Percentiles rank a stretch among this genome's conserved stretches.
phyloP scores from a whole-genome alignment of 1,140 invertebrate genomes.

The Globodera rostochiensis region DNA sequence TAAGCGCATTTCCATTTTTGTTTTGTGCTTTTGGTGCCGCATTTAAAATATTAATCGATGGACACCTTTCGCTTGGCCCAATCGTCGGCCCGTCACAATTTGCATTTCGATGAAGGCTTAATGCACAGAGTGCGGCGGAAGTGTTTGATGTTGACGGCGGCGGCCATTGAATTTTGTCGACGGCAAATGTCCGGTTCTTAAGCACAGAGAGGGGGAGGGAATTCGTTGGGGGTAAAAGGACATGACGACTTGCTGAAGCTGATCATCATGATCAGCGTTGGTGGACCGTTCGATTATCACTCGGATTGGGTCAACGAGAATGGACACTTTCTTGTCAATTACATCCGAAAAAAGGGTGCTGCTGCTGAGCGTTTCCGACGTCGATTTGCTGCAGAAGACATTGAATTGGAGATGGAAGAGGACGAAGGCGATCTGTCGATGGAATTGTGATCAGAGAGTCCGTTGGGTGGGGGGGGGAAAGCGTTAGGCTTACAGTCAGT shows the following conservation, averaged over 20 bases:
- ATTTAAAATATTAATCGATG: background rate
- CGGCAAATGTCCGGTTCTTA: no score
- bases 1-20: no score
- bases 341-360: background rate
- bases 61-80: background rate
- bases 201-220: no score
- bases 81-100: background rate
- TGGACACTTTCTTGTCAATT: conserved; percentile 1
- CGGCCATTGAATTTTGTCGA: no score
- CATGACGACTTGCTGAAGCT: no score
- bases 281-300: background rate
- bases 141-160: background rate
- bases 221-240: no score
- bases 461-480: background rate
- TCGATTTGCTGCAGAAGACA: background rate
- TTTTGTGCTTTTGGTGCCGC: no score
- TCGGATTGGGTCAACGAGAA: background rate
- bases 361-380: background rate
- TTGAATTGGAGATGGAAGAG: background rate
- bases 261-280: background rate
- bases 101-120: background rate
- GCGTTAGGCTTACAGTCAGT: no score
- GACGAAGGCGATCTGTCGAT: background rate
- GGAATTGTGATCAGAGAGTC: background rate
- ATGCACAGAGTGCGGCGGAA: background rate